Conservation (phyloP, 2,888 invertebrate genomes). For the Bhutanitis thaidina region DNA sequence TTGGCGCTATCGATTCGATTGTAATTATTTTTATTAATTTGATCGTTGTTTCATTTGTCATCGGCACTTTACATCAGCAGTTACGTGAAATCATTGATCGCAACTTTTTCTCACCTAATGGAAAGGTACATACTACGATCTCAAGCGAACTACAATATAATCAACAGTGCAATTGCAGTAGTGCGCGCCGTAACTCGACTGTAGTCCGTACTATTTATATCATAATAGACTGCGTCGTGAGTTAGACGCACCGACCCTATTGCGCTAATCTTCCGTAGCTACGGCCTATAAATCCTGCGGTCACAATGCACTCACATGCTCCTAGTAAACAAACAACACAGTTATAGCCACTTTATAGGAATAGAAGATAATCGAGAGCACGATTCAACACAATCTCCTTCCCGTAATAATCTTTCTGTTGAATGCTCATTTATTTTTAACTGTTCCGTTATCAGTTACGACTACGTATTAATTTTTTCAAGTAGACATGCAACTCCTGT, state of each 20-base stretch:
- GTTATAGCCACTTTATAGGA: conserved; percentile 21
- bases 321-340: conserved; percentile 38
- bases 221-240: conserved; percentile 23
- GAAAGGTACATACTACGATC: conserved; percentile 9
- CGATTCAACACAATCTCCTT: conserved; percentile 4
- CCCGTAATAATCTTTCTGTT: conserved; percentile 3
- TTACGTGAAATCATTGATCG: not conserved
- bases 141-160: conserved; percentile 27
- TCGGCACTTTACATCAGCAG: too few relatives aligned
- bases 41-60: too few relatives aligned
- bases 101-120: conserved; percentile 3
- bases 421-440: conserved; percentile 1
- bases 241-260: conserved; percentile 51
- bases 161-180: conserved; percentile 35
- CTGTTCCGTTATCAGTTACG: not conserved
- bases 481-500: too few relatives aligned
- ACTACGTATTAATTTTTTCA: too few relatives aligned
- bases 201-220: conserved; percentile 11
- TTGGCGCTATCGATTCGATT: too few relatives aligned
- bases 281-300: conserved; percentile 37
- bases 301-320: conserved; percentile 35
- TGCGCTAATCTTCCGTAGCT: conserved; percentile 48
- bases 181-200: conserved; percentile 20
- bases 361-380: conserved; percentile 14
- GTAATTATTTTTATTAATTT: too few relatives aligned